Evolutionary conservation across 2,888 invertebrate species (phyloP).

Genomic region (Scaptomyza polygonia): DNA sequence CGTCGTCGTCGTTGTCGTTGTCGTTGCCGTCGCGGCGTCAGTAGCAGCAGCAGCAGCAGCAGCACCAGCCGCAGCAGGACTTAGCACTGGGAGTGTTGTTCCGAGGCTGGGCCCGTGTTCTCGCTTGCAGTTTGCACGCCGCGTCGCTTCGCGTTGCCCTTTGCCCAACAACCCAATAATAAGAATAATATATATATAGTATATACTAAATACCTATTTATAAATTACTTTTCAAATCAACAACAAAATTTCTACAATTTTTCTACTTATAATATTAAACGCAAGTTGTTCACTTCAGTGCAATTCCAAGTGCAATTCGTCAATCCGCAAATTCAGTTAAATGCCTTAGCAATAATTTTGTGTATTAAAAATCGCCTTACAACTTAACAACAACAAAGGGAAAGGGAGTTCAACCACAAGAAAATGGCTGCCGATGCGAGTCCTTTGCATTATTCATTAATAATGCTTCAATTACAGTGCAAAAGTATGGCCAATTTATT

Average conservation of each 20-base stretch:
- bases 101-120: slow-evolving; percentile 43
- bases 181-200: slow-evolving; percentile 13
- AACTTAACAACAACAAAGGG: slow-evolving; percentile 15
- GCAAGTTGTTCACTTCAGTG: slow-evolving; percentile 49
- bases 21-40: slow-evolving; percentile 40
- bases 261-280: slow-evolving; percentile 50
- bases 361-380: slow-evolving; percentile 57
- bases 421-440: slow-evolving; percentile 53
- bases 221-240: slow-evolving; percentile 9
- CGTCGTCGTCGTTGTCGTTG: slow-evolving; percentile 52
- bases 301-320: slow-evolving; percentile 55
- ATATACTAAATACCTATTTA: slow-evolving; percentile 2
- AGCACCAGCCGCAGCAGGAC: slow-evolving; percentile 53
- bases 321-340: slow-evolving; percentile 39
- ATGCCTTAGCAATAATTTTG: slow-evolving; percentile 60
- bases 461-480: slow-evolving; percentile 62
- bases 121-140: slow-evolving; percentile 61
- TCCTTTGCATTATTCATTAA: slow-evolving; percentile 40
- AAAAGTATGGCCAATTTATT: slow-evolving; percentile 62
- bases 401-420: slow-evolving; percentile 54
- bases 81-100: slow-evolving; percentile 45
- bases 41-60: slow-evolving; percentile 45
- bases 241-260: slow-evolving; percentile 63
- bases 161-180: slow-evolving; percentile 29
- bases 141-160: slow-evolving; percentile 60